Conservation (phyloP, 1,140 invertebrate genomes). For the Ectropis grisescens region DNA sequence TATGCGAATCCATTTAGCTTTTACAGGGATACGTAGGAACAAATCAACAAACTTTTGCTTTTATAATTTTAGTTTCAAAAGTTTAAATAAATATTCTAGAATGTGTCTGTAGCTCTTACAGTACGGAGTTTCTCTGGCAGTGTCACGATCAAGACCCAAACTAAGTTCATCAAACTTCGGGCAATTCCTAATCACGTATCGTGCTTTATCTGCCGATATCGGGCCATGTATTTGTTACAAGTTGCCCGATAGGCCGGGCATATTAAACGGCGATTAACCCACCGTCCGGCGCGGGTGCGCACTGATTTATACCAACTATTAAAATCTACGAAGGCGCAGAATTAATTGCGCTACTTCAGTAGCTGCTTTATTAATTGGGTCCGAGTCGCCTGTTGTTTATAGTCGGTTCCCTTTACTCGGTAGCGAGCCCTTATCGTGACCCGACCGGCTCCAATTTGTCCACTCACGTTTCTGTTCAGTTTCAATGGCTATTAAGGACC, state of each 20-base stretch:
- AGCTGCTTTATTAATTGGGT: conserved; percentile 63
- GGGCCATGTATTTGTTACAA: conserved; percentile 30
- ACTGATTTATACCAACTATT: conserved; percentile 67
- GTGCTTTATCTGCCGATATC: conserved; percentile 32
- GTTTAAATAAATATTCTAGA: too few relatives aligned
- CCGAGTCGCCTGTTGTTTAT: conserved; percentile 60
- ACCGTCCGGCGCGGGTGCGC: conserved; percentile 32
- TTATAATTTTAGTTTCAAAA: too few relatives aligned
- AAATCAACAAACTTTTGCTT: too few relatives aligned
- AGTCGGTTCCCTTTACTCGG: conserved; percentile 53
- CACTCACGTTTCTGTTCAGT: conserved; percentile 57
- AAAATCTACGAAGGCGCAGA: conserved; percentile 64
- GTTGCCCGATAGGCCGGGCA: conserved; percentile 17
- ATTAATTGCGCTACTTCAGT: conserved; percentile 65
- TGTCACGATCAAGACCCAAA: too few relatives aligned
- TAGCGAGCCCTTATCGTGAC: conserved; percentile 41
- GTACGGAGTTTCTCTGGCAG: too few relatives aligned
- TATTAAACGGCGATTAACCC: conserved; percentile 59
- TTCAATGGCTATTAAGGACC: conserved; percentile 53
- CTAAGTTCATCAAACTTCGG: background rate
- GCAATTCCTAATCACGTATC: conserved; percentile 25
- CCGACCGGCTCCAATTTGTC: conserved; percentile 50
- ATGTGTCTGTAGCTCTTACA: too few relatives aligned
- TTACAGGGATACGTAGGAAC: too few relatives aligned
- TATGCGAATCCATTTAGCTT: too few relatives aligned